These are phyloP conservation scores for Oithona nana DNA, from an alignment of 2,888 invertebrate genomes.

Conservation along the genomic window DNA sequence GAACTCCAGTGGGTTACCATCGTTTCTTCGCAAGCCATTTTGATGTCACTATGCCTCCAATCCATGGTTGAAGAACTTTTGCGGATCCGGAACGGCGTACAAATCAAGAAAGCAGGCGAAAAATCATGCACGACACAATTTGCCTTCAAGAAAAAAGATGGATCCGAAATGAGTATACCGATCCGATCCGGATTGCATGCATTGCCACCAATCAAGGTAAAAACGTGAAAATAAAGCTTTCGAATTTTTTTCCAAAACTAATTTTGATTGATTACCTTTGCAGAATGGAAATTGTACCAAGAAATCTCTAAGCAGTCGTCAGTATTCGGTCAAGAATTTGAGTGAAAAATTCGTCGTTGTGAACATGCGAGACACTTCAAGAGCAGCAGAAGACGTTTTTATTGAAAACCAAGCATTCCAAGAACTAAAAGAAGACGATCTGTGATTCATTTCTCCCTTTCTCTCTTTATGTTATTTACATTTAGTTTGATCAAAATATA, in stretches of 20 bases:
- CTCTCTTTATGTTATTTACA: no score
- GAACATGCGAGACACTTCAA: conserved; percentile 23
- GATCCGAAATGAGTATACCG: neutral
- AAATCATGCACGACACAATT: conserved; percentile 10
- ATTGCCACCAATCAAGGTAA: neutral
- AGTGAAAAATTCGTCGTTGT: conserved; percentile 41
- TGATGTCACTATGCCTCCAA: conserved; percentile 86
- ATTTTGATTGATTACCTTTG: neutral
- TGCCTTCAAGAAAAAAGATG: neutral
- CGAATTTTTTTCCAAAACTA: neutral
- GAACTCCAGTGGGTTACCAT: conserved; percentile 84
- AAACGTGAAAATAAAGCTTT: no score
- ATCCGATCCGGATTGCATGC: conserved; percentile 9
- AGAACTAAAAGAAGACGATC: conserved; percentile 82
- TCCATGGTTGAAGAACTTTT: conserved; percentile 84
- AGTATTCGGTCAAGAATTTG: conserved; percentile 50
- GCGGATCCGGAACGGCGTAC: conserved; percentile 19
- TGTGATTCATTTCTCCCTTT: no score
- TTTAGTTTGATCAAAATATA: no score
- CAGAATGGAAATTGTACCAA: neutral
- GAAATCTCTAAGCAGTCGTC: conserved; percentile 10
- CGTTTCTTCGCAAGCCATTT: conserved; percentile 71
- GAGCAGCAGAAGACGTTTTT: conserved; percentile 28
- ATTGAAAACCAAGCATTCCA: conserved; percentile 76
- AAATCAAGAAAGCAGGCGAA: conserved; percentile 18